A percentile compares a stretch with the other conserved stretches of the same genome.
phyloP scores from a whole-genome alignment of 2,888 invertebrate genomes.

The Tetheella fluctuosa region DNA sequence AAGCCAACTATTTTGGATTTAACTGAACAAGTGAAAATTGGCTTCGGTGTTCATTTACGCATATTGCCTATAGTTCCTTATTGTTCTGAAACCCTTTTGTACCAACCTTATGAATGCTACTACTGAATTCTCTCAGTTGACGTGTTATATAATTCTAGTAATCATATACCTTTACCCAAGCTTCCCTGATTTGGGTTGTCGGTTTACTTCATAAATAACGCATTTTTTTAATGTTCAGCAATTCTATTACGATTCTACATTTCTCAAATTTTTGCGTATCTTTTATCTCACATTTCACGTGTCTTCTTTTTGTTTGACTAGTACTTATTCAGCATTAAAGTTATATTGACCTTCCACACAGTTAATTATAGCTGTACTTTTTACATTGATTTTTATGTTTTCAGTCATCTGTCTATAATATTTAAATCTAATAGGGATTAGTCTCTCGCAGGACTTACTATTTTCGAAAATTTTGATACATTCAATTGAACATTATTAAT shows the following conservation, averaged over 20 bases:
- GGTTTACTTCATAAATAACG: not conserved
- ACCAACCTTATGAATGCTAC: not conserved
- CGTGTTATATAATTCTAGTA: not conserved
- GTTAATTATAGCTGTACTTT: not conserved
- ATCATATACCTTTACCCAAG: not conserved
- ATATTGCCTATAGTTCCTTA: constrained; percentile 22
- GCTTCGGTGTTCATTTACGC: constrained; percentile 22
- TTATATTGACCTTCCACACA: not conserved
- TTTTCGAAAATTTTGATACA: not conserved
- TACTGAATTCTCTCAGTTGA: not conserved
- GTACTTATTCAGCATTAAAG: not conserved
- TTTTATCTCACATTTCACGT: constrained; percentile 39
- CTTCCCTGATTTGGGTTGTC: not conserved
- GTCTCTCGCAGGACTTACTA: not conserved
- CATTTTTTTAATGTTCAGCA: not conserved
- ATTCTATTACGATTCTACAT: not conserved
- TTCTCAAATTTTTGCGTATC: not conserved
- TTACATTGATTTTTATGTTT: not conserved
- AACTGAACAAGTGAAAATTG: constrained; percentile 41
- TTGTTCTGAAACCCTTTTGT: constrained; percentile 13
- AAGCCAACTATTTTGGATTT: constrained; percentile 57
- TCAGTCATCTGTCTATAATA: not conserved
- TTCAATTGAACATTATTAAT: not conserved
- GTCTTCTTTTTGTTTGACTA: constrained; percentile 30
- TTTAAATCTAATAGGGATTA: not conserved